Evolutionary conservation across 2,888 invertebrate genomes (phyloP).

Genomic region (Caprella mutica): DNA sequence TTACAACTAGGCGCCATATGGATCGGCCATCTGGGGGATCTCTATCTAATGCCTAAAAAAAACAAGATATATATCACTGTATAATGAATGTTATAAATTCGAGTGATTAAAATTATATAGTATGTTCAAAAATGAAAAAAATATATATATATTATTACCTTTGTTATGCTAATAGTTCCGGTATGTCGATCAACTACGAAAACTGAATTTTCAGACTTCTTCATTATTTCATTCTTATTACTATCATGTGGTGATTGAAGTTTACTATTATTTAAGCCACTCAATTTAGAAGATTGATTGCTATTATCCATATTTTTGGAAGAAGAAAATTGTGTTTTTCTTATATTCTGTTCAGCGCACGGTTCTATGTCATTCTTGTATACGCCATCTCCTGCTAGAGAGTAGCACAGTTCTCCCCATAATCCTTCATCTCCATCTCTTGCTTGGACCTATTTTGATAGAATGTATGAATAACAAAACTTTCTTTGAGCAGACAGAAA

Average conservation of each 20-base stretch:
- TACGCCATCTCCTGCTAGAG: conserved; percentile 16
- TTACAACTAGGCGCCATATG: conserved; percentile 20
- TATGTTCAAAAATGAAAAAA: not conserved
- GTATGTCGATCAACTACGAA: not conserved
- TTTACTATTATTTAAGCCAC: not conserved
- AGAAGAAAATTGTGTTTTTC: too few species aligned
- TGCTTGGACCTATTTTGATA: conserved; percentile 21
- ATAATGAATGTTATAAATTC: too few species aligned
- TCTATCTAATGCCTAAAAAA: conserved; percentile 20
- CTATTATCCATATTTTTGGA: too few species aligned
- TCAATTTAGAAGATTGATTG: too few species aligned
- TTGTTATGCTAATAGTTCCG: conserved; percentile 1
- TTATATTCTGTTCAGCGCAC: too few species aligned
- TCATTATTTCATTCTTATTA: not conserved
- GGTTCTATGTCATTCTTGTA: too few species aligned
- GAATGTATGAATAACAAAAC: too few species aligned
- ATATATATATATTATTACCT: not conserved
- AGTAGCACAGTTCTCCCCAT: conserved; percentile 14
- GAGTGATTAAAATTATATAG: not conserved
- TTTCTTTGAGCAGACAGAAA: too few species aligned
- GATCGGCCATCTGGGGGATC: conserved; percentile 24
- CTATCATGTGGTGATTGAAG: not conserved
- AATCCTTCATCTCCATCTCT: conserved; percentile 14
- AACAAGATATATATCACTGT: too few species aligned
- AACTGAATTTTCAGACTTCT: not conserved